Evolutionary conservation across 1,140 invertebrate species (phyloP).

Genomic region (Acromyrmex charruanus): DNA sequence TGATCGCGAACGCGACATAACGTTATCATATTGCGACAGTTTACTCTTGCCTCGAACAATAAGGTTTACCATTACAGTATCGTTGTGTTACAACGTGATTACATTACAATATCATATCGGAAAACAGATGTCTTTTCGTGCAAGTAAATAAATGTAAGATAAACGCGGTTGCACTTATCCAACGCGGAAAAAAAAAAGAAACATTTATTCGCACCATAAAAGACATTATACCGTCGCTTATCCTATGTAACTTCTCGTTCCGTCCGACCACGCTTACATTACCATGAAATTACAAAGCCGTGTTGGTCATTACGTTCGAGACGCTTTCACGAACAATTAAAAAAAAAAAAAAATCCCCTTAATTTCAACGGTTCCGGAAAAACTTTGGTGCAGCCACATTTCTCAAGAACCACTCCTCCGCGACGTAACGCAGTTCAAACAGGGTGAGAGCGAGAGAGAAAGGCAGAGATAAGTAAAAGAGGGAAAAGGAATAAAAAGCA

Average conservation of each 20-base stretch:
- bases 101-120: constrained; percentile 37
- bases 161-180: constrained; percentile 1
- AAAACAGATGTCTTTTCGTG: constrained; percentile 2
- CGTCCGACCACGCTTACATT: constrained; percentile 43
- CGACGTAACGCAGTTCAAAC: constrained; percentile 12
- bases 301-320: constrained; percentile 24
- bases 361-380: constrained; percentile 52
- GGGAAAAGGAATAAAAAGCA: not conserved
- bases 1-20: not conserved
- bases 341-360: constrained; percentile 42
- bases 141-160: not conserved
- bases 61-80: constrained; percentile 14
- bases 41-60: constrained; percentile 22
- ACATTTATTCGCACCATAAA: constrained; percentile 1
- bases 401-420: constrained; percentile 42
- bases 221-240: constrained; percentile 35
- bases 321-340: constrained; percentile 54
- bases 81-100: constrained; percentile 36
- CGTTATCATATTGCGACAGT: constrained; percentile 35
- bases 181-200: not conserved
- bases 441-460: constrained; percentile 3
- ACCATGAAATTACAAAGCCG: constrained; percentile 28
- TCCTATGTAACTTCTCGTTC: constrained; percentile 19
- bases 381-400: constrained; percentile 34
- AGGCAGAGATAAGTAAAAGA: not conserved